These are phyloP conservation scores for Trilocha varians DNA, from an alignment of 2,888 invertebrate species.

Conservation along the genomic window DNA sequence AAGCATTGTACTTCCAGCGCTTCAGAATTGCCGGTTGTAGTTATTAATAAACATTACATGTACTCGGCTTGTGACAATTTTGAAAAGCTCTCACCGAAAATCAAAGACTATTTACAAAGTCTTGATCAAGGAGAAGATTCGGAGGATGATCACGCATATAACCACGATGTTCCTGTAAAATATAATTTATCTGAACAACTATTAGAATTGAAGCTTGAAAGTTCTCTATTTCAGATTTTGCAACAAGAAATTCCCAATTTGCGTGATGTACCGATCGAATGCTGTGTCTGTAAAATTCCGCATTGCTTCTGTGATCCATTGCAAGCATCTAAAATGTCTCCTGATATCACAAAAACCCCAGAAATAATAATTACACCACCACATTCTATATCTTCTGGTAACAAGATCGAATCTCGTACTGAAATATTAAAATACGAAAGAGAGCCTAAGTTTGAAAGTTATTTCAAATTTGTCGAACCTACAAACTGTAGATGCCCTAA, in stretches of 20 bases:
- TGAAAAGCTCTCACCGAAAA: slow-evolving; percentile 38
- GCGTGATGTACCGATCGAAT: slow-evolving; percentile 27
- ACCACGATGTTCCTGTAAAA: slow-evolving; percentile 36
- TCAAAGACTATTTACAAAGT: slow-evolving; percentile 36
- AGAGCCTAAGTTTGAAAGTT: slow-evolving; percentile 52
- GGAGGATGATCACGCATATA: slow-evolving; percentile 37
- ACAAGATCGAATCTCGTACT: slow-evolving; percentile 27
- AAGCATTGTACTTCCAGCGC: slow-evolving; percentile 44
- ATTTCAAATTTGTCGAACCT: slow-evolving; percentile 34
- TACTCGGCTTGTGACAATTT: slow-evolving; percentile 58
- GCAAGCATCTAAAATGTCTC: slow-evolving; percentile 14
- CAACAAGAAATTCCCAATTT: slow-evolving; percentile 44
- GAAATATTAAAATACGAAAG: slow-evolving; percentile 34
- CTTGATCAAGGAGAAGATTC: slow-evolving; percentile 36
- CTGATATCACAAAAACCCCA: slow-evolving; percentile 1
- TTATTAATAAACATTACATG: slow-evolving; percentile 49
- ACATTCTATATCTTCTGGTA: slow-evolving; percentile 18
- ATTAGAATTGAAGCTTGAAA: slow-evolving; percentile 39
- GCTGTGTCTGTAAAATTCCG: slow-evolving; percentile 36
- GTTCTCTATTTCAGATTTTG: slow-evolving; percentile 50
- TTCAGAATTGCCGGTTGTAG: slow-evolving; percentile 46
- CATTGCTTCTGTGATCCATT: slow-evolving; percentile 37
- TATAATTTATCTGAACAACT: slow-evolving; percentile 31
- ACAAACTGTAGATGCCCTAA: slow-evolving; percentile 39
- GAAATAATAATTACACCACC: slow-evolving; percentile 9